Base-by-base conservation (phyloP, 2,113 vertebrate species). In the Notiomystis cincta region DNA sequence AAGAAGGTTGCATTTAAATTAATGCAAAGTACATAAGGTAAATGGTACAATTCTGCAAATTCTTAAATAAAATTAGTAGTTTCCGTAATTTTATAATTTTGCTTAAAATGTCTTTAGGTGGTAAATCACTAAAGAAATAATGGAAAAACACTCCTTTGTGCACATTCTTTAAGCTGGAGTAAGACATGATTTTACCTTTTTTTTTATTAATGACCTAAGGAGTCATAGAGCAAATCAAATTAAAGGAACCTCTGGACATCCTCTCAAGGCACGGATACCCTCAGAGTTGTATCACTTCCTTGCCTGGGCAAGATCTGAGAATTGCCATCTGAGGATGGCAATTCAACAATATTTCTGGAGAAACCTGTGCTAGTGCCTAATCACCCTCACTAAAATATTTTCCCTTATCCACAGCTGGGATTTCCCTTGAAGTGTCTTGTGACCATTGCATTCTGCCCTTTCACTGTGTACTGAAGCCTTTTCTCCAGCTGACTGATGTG, bases 401-500 rank as follows among this genome's bases (percentile, higher is more conserved):
- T 78, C 78, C 31, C 31, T 45, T 50, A 62, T 27, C 9, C n/a
- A 6, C 9, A 50, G 20, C 6, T 83, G 45, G 13, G 31, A 45
- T 83, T 81, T 83, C 25, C 22, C 6, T 69, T 79, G n/a, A 16
- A 37, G 13, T 48, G 23, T 5, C 58, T 58, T 7, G 1, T 67
- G 61, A 20, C 33, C 1, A 1, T 40, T 91, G 64, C 42, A 69
- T 73, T 89, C 72, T 67, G 12, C 58, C 54, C 20, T 75, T 80
- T 45, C 11, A 2, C 31, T 27, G 23, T 38, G 17, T 37, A 6
- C 45, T 57, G 35, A 11, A 50, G 4, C 6, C 21, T 91, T 72
- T 30, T 64, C 13, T 82, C 13, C 71, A 8, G 19, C 30, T 54
- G 27, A 61, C 5, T 30, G 20, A 57, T 11, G 25, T 0, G 0